Base-by-base conservation (phyloP, 2,888 invertebrate species). In the Zootermopsis nevadensis region DNA sequence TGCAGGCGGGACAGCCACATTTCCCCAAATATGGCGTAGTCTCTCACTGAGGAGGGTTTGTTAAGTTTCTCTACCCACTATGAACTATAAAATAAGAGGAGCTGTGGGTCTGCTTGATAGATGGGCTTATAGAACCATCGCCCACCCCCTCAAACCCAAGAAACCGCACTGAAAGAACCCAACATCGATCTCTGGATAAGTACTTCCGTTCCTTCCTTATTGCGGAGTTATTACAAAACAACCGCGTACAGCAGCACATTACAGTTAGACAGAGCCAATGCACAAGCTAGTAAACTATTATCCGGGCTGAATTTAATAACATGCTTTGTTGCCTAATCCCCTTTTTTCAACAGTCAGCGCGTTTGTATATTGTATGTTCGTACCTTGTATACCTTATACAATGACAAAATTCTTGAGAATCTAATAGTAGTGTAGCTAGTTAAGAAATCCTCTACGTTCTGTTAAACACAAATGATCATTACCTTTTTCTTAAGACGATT, bases 1-100 rank as follows among this genome's bases (percentile, higher is more conserved):
- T 27, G n/a, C n/a, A 19, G 1, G 19, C 4, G 60, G 27, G 60
- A 6, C 60, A 60, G 27, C 8, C n/a, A 8, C 8, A 27, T 8
- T 60, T 60, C 4, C 60, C 0, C 12, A 60, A 60, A 53, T 38
- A 38, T 15, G 15, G 12, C 15, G 60, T 27, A 60, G 60, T 15
- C 3, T 15, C 15, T 27, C 60, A 7, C 60, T 60, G 60, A 6
- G 60, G 22, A 6, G 69, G 33, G 7, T 69, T 33, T 69, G 69
- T 69, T 69, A 69, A 69, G 69, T 33, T 31, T 30, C 69, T 33
- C 2, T 69, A 69, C 33, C 69, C 69, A 33, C 69, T 33, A 22
- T 22, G 69, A 69, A 69, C 69, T 33, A 69, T 69, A 69, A 69
- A 69, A 69, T 33, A 69, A 31, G 69, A 69, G 31, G 19, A 30